phyloP scores from a whole-genome alignment of 2,113 vertebrate genomes.

The Budorcas taxicolor region DNA sequence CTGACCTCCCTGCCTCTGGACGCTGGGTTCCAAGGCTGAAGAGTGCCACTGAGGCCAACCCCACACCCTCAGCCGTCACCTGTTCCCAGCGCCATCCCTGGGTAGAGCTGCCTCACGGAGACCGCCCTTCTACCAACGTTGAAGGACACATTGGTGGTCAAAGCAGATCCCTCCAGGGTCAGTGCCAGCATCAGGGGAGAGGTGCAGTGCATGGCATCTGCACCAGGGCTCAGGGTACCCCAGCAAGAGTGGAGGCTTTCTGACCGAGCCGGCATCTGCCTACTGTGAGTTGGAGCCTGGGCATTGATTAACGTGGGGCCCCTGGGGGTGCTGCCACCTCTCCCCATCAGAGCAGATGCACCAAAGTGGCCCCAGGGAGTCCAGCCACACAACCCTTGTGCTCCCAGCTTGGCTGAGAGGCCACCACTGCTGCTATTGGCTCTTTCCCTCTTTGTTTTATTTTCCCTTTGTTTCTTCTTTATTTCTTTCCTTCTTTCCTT shows the following conservation, averaged over 20 bases:
- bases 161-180: not conserved
- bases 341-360: not conserved
- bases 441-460: not conserved
- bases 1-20: not conserved
- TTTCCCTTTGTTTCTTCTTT: not conserved
- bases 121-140: fast-evolving
- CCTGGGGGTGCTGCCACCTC: not conserved
- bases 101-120: not conserved
- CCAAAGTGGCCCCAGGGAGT: not conserved
- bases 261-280: not conserved
- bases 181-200: not conserved
- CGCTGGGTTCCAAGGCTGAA: not conserved
- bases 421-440: not conserved
- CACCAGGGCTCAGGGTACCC: not conserved
- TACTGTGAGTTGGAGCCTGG: not conserved
- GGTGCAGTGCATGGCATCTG: too few species aligned
- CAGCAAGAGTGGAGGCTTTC: not conserved
- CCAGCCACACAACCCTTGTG: too few species aligned
- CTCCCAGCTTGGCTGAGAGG: not conserved
- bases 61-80: not conserved
- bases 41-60: not conserved
- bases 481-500: not conserved
- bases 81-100: not conserved
- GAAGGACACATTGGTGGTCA: not conserved
- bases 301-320: not conserved